Conservation (phyloP, 2,797 vertebrate genomes). For the Sebastes flavidus region DNA sequence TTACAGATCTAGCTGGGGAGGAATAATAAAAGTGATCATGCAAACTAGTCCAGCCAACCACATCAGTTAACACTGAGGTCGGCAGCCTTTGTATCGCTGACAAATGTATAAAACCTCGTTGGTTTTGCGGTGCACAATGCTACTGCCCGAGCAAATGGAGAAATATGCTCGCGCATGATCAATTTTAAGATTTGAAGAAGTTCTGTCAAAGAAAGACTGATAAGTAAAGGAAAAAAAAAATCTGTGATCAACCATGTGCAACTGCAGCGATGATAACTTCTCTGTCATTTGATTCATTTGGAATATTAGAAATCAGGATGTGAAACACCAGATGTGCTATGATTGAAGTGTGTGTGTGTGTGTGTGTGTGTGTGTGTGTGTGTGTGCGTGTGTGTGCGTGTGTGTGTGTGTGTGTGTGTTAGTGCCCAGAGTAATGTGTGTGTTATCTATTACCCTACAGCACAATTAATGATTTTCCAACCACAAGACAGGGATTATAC, state of each 20-base stretch:
- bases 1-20: slow-evolving; percentile 54
- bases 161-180: slow-evolving; percentile 11
- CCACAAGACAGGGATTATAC: slow-evolving; percentile 46
- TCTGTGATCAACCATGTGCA: slow-evolving; percentile 32
- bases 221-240: neutral
- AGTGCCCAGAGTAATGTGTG: neutral
- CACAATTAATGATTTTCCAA: slow-evolving; percentile 53
- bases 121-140: neutral
- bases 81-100: slow-evolving; percentile 36
- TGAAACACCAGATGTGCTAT: slow-evolving; percentile 22
- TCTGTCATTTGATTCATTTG: slow-evolving; percentile 43
- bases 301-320: slow-evolving; percentile 24
- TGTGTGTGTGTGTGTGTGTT: slow-evolving; percentile 12
- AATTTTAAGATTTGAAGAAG: slow-evolving; percentile 38
- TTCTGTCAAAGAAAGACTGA: slow-evolving; percentile 31
- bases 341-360: slow-evolving; percentile 9
- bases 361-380: slow-evolving; percentile 5
- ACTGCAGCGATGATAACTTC: slow-evolving; percentile 19
- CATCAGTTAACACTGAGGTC: slow-evolving; percentile 51
- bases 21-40: slow-evolving; percentile 67
- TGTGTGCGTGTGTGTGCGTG: slow-evolving; percentile 13
- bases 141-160: neutral
- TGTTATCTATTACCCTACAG: slow-evolving; percentile 54
- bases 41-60: slow-evolving; percentile 38
- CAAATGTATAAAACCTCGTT: slow-evolving; percentile 38